Base-by-base conservation (phyloP, 2,113 vertebrate genomes). In the Reinhardtius hippoglossoides region DNA sequence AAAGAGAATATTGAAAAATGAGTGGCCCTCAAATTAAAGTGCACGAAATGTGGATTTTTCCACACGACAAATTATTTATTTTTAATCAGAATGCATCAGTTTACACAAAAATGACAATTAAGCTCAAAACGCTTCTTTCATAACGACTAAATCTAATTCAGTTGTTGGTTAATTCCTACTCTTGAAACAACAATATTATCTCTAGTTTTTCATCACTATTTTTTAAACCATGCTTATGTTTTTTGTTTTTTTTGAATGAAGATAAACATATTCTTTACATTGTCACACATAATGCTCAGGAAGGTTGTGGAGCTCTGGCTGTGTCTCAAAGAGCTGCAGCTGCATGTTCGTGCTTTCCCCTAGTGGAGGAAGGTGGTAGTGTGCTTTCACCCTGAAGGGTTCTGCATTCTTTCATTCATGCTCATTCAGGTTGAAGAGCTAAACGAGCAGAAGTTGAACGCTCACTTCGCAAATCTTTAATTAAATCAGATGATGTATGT, bases 331-430 rank as follows among this genome's bases (percentile, higher is more conserved):
- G 52, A 35, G 44, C 60, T 87, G 88, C 46, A 50, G 46, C 46
- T 16, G 15, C 16, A 5, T 48, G 46, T 5, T 18, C 0, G 16
- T 16, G 15, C 83, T 90, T 76, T 13, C 89, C 69, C 70, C 86
- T 54, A 44, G 76, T 52, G 91, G 80, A 3, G 2, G 18, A 31
- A 37, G 0, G 4, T 5, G 46, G 46, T 18, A 5, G 1, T 50
- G 46, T 2, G 46, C 1, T 50, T 50, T 16, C 16, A 48, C 15
- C 46, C 46, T 48, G 46, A 4, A 48, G 46, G 9, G 4, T 12
- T 48, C 14, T 48, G 46, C 16, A 14, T 18, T 48, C 46, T 16
- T 52, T n/a, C 50, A 9, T 54, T 54, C 50, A 54, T n/a, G 50
- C 50, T 54, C 50, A 8, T n/a, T 54, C 50, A 54, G 50, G 50